These are phyloP conservation scores for Kradibia gibbosae DNA, from an alignment of 1,140 invertebrate genomes.

Conservation along the genomic window DNA sequence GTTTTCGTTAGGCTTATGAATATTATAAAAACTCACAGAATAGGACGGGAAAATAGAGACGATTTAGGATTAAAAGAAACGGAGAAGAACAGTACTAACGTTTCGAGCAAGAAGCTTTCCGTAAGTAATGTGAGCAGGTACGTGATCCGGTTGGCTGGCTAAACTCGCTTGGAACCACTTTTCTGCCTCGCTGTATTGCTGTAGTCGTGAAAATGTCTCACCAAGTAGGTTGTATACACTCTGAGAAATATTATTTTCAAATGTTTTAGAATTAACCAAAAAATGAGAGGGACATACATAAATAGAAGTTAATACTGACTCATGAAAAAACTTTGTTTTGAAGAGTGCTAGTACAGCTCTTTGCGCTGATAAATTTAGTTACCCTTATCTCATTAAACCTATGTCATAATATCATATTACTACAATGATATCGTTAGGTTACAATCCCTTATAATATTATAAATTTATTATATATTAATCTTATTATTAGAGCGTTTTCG, in stretches of 20 bases:
- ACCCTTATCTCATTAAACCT: not conserved
- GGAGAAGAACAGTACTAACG: slow-evolving; percentile 77
- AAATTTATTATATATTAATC: not conserved
- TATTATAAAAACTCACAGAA: too few relatives aligned
- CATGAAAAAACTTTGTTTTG: slow-evolving; percentile 6
- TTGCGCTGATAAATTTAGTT: not conserved
- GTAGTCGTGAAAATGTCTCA: slow-evolving; percentile 86
- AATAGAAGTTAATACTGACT: not conserved
- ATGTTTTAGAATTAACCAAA: slow-evolving; percentile 16
- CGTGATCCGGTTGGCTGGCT: slow-evolving; percentile 86
- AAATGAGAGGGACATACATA: slow-evolving; percentile 3
- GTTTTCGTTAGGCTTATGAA: too few relatives aligned
- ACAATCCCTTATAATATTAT: slow-evolving; percentile 5
- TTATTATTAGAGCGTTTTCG: not conserved
- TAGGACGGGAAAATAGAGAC: slow-evolving; percentile 11
- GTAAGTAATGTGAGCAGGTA: slow-evolving; percentile 91
- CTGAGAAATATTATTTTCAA: slow-evolving; percentile 67
- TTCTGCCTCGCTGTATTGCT: slow-evolving; percentile 86
- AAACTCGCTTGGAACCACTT: slow-evolving; percentile 87
- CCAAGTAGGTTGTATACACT: slow-evolving; percentile 90
- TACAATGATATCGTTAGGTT: not conserved
- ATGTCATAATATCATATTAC: not conserved
- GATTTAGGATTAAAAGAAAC: not conserved
- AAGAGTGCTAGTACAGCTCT: too few relatives aligned
- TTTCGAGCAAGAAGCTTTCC: slow-evolving; percentile 91